These are phyloP conservation scores for Lophotriccus pileatus DNA, from an alignment of 2,797 vertebrate species.

Conservation along the genomic window DNA sequence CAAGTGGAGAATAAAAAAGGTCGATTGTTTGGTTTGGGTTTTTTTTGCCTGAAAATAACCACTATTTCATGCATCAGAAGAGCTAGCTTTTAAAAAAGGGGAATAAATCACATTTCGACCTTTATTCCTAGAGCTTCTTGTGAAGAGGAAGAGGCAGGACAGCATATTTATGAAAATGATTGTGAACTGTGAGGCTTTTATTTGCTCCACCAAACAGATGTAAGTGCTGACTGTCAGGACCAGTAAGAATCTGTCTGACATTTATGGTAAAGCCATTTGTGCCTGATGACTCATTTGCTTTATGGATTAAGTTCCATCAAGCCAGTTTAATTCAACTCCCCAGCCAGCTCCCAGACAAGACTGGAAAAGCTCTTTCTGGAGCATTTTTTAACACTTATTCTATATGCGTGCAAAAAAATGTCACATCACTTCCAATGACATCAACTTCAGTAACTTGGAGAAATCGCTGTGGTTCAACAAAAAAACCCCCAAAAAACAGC, in stretches of 20 bases:
- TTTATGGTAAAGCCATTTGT: conserved; percentile 59
- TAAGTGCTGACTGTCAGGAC: neutral
- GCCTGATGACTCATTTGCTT: conserved; percentile 39
- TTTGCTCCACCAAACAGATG: conserved; percentile 4
- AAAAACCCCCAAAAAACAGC: neutral
- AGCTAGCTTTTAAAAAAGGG: neutral
- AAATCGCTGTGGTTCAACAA: conserved; percentile 19
- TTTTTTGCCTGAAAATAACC: neutral
- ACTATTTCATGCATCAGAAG: neutral
- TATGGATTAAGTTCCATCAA: conserved; percentile 51
- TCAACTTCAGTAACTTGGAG: conserved; percentile 39
- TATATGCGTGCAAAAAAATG: conserved; percentile 40
- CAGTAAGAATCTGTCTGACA: conserved; percentile 18
- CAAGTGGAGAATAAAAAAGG: fast-evolving
- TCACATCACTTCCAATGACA: conserved; percentile 55
- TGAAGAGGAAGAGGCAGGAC: neutral
- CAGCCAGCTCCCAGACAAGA: conserved; percentile 43
- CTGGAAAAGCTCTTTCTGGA: conserved; percentile 58
- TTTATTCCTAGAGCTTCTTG: neutral
- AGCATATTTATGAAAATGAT: neutral
- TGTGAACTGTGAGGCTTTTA: neutral
- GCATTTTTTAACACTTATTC: conserved; percentile 52
- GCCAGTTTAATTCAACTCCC: conserved; percentile 14
- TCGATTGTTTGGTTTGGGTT: neutral
- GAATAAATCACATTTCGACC: neutral